A percentile compares a stretch with the other conserved stretches of the same genome.
Conservation (phyloP, 1,140 invertebrate genomes). For the Penaeus vannamei region DNA sequence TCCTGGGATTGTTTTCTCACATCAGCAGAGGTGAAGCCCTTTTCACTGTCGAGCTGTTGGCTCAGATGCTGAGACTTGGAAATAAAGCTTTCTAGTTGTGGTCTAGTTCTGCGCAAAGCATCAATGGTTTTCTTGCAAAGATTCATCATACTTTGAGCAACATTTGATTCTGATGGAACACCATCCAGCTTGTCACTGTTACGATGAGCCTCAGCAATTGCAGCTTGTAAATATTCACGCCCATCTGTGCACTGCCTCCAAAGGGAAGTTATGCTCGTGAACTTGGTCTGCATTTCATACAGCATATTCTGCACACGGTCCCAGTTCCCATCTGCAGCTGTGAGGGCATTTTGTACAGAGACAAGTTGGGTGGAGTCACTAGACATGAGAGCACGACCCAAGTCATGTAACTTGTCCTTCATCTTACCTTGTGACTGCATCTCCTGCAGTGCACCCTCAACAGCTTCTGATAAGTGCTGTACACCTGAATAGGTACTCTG, state of each 20-base stretch:
- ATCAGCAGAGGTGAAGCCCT: constrained; percentile 78
- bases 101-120: constrained; percentile 82
- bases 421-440: constrained; percentile 55
- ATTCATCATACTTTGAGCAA: constrained; percentile 78
- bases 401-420: constrained; percentile 64
- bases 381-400: constrained; percentile 63
- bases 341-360: constrained; percentile 67
- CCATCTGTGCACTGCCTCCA: constrained; percentile 68
- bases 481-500: constrained; percentile 59
- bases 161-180: constrained; percentile 78
- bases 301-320: constrained; percentile 67
- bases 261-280: constrained; percentile 65
- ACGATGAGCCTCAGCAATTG: constrained; percentile 79
- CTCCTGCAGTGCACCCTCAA: constrained; percentile 63
- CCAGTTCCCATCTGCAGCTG: constrained; percentile 65
- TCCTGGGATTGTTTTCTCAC: constrained; percentile 71
- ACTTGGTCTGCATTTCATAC: constrained; percentile 68
- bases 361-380: constrained; percentile 65
- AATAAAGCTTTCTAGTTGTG: constrained; percentile 78
- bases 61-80: constrained; percentile 69
- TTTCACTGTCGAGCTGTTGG: constrained; percentile 79
- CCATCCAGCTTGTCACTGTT: constrained; percentile 74
- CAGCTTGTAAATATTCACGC: constrained; percentile 76
- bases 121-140: constrained; percentile 84
- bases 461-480: constrained; percentile 55